Conservation (phyloP, 2,888 invertebrate species). For the Bombyx huttoni region DNA sequence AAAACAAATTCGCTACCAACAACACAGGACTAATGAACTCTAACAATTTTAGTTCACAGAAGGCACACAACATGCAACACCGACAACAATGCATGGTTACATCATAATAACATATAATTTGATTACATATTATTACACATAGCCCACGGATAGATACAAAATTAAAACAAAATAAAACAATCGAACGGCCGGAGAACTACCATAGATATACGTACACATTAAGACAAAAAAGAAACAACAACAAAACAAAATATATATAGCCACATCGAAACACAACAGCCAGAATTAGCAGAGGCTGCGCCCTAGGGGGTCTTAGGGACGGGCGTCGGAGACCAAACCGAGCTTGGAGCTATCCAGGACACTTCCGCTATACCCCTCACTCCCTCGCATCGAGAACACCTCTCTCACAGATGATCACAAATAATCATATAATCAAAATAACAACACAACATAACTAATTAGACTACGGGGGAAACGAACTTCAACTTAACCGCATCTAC, state of each 20-base stretch:
- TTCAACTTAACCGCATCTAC: constrained; percentile 44
- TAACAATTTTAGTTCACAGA: constrained; percentile 61
- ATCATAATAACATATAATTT: constrained; percentile 35
- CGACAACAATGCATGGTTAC: constrained; percentile 55
- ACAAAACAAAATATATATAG: constrained; percentile 46
- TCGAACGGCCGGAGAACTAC: constrained; percentile 47
- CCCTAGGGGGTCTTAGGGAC: constrained; percentile 55
- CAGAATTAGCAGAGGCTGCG: constrained; percentile 71
- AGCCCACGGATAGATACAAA: constrained; percentile 31
- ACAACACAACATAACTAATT: constrained; percentile 57
- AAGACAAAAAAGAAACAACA: constrained; percentile 46
- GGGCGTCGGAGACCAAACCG: constrained; percentile 61
- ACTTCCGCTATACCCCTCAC: constrained; percentile 71
- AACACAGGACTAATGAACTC: constrained; percentile 67
- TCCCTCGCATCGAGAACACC: constrained; percentile 73
- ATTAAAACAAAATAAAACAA: constrained; percentile 26
- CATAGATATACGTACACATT: constrained; percentile 60
- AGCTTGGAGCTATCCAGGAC: constrained; percentile 65
- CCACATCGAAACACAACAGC: constrained; percentile 72
- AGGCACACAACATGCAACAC: constrained; percentile 72
- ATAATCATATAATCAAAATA: constrained; percentile 62
- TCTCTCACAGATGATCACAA: constrained; percentile 71
- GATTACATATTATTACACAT: constrained; percentile 28
- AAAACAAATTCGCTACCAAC: constrained; percentile 52
- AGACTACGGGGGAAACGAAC: constrained; percentile 50